These are phyloP conservation scores for Ameiurus melas DNA, from an alignment of 2,113 vertebrate genomes.

Conservation along the genomic window DNA sequence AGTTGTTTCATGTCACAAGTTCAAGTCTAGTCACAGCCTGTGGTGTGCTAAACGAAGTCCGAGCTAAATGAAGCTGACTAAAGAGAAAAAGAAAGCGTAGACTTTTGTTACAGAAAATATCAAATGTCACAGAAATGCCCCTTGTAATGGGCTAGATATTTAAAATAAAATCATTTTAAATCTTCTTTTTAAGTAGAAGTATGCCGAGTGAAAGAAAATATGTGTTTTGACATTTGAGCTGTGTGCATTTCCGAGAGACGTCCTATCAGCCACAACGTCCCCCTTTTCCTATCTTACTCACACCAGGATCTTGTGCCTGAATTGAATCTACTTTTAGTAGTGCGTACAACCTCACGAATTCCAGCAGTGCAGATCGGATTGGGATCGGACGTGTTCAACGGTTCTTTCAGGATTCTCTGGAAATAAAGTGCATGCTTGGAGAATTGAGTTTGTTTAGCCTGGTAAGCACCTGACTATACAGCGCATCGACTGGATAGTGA, in stretches of 20 bases:
- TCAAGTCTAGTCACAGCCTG: not conserved
- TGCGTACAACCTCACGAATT: not conserved
- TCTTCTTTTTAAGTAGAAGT: not conserved
- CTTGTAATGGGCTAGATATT: not conserved
- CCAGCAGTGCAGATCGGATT: not conserved
- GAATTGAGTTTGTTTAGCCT: not conserved
- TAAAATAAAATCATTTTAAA: too few species aligned
- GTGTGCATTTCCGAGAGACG: not conserved
- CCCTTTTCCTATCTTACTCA: not conserved
- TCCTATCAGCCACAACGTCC: not conserved
- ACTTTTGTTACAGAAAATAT: not conserved
- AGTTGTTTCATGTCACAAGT: not conserved
- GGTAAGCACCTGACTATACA: not conserved
- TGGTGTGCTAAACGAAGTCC: not conserved
- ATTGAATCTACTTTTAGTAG: not conserved
- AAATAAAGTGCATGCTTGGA: slow-evolving; percentile 3
- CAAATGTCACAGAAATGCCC: not conserved
- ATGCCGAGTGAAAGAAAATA: not conserved
- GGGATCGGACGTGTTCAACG: not conserved
- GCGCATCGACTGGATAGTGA: not conserved
- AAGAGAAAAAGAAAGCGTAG: not conserved
- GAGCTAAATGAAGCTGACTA: not conserved
- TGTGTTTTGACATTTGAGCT: not conserved
- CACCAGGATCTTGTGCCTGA: not conserved
- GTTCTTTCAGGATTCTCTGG: not conserved